Conservation (phyloP, 1,140 invertebrate species). For the Bombus confusus region DNA sequence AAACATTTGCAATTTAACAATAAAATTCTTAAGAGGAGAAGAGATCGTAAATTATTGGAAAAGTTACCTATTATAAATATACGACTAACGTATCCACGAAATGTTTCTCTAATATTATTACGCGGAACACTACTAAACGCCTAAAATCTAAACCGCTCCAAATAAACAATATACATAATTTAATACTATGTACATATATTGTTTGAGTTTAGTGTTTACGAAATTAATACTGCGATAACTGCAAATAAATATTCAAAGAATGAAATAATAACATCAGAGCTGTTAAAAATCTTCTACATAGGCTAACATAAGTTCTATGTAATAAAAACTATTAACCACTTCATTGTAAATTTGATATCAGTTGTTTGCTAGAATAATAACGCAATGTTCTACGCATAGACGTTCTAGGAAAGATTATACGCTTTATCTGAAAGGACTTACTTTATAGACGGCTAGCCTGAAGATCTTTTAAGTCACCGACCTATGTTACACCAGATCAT, state of each 20-base stretch:
- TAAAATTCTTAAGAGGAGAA: too few relatives aligned
- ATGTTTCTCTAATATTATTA: neutral
- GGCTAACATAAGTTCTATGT: neutral
- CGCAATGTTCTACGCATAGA: too few relatives aligned
- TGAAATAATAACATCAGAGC: too few relatives aligned
- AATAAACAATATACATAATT: neutral
- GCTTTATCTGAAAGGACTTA: neutral
- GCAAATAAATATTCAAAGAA: neutral
- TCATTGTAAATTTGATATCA: too few relatives aligned
- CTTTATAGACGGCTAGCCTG: neutral
- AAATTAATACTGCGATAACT: neutral
- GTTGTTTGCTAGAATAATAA: too few relatives aligned
- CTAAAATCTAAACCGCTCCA: neutral
- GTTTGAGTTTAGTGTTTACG: neutral
- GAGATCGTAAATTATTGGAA: too few relatives aligned
- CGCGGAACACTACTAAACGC: neutral
- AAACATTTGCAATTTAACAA: too few relatives aligned
- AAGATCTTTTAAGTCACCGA: constrained; percentile 41
- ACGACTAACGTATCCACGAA: neutral
- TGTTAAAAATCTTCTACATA: neutral
- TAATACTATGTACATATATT: neutral
- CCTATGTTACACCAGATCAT: constrained; percentile 32
- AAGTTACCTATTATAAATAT: neutral
- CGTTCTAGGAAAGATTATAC: too few relatives aligned
- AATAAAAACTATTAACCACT: neutral